phyloP scores from a whole-genome alignment of 2,797 vertebrate genomes.

The Aldrovandia affinis region DNA sequence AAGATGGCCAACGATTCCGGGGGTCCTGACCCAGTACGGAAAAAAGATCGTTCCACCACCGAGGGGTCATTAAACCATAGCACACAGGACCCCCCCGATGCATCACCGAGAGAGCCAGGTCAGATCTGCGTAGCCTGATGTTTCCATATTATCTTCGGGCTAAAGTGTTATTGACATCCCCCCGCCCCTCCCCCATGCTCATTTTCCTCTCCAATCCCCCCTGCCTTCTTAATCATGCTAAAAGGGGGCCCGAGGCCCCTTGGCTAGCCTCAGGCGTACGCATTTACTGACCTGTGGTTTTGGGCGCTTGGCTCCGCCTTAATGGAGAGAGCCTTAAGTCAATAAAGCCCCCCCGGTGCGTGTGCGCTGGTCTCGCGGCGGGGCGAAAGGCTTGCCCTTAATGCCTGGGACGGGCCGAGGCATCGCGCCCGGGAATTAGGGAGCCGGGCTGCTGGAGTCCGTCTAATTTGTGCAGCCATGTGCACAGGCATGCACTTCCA shows the following conservation, averaged over 20 bases:
- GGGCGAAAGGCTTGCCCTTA: constrained; percentile 29
- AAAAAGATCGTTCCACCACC: too few species aligned
- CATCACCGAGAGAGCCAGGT: not conserved
- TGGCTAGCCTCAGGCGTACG: constrained; percentile 36
- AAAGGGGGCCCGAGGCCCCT: constrained; percentile 43
- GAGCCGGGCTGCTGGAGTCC: constrained; percentile 44
- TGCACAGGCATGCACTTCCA: constrained; percentile 61
- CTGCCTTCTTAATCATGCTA: constrained; percentile 53
- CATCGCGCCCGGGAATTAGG: constrained; percentile 65
- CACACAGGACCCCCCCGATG: not conserved
- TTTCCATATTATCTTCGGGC: constrained; percentile 32
- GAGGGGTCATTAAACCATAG: not conserved
- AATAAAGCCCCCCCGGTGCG: constrained; percentile 26
- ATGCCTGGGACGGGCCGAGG: constrained; percentile 44
- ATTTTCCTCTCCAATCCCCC: not conserved
- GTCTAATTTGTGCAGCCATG: constrained; percentile 64
- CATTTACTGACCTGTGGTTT: constrained; percentile 27
- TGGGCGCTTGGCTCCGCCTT: constrained; percentile 23
- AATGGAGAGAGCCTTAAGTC: constrained; percentile 36
- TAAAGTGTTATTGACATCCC: constrained; percentile 32
- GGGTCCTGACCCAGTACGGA: too few species aligned
- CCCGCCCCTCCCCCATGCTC: constrained; percentile 25
- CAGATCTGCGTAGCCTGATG: constrained; percentile 22
- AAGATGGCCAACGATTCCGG: too few species aligned
- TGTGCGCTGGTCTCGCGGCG: constrained; percentile 23